Evolutionary conservation across 2,113 vertebrate genomes (phyloP).

Genomic region (Bucco capensis): DNA sequence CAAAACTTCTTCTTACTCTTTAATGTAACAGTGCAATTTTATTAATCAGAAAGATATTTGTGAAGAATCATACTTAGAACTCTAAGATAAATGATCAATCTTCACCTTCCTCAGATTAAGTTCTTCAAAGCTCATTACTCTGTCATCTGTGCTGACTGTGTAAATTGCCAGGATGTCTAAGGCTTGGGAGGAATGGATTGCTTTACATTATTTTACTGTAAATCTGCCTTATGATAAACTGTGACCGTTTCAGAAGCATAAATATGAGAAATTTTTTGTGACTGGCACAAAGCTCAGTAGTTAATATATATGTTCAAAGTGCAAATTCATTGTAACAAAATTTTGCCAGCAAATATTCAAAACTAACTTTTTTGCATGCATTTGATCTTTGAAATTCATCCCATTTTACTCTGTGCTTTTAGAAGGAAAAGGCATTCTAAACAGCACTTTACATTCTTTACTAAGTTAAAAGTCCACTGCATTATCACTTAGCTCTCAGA

Average conservation of each 20-base stretch:
- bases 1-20: not conserved
- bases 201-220: not conserved
- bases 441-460: not conserved
- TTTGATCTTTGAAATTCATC: not conserved
- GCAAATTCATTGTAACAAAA: not conserved
- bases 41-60: not conserved
- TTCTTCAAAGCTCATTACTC: not conserved
- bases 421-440: not conserved
- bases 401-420: not conserved
- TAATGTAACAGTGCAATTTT: not conserved
- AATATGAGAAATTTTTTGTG: not conserved
- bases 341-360: not conserved
- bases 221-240: not conserved
- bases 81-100: not conserved
- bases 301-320: not conserved
- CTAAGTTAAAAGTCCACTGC: not conserved
- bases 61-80: not conserved
- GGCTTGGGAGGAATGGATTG: not conserved
- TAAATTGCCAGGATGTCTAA: not conserved
- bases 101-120: not conserved
- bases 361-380: not conserved
- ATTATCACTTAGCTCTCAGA: not conserved
- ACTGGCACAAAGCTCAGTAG: not conserved
- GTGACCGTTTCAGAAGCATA: not conserved
- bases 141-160: not conserved